Base-by-base conservation (phyloP, 2,113 vertebrate genomes). In the Carassius carassius region DNA sequence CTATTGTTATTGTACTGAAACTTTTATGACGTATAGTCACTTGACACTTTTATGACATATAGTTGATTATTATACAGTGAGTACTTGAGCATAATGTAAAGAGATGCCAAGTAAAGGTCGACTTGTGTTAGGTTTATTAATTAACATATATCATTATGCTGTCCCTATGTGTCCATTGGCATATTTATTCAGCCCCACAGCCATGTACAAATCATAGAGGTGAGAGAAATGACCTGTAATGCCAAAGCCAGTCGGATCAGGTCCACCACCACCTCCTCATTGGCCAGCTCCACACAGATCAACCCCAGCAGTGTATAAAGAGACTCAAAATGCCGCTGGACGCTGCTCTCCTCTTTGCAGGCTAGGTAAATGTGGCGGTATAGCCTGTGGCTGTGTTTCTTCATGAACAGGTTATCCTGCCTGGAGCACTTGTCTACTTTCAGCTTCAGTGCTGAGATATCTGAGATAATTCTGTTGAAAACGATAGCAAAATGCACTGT, bases 331-430 rank as follows among this genome's bases (percentile, higher is more conserved):
- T 97, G 97, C 41, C 90, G 81, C 87, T 89, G 92, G 13, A 85
- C 19, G 19, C 96, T 97, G n/a, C 89, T 94, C 62, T 96, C 95
- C 90, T 96, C 96, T 87, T 95, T 96, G 44, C 95, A 96, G 72
- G 94, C 94, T 90, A 97, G 91, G 91, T 94, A 98, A 88, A 97
- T 95, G 87, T 98, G 96, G 1, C 96, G 90, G 90, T 96, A 98
- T 35, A 98, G 95, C 82, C 95, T 96, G 90, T 97, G 96, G 7
- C 95, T 94, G 0, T 98, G 96, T 96, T 97, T 98, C 92, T 97
- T 98, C 94, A 97, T 97, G 93, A 98, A 98, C 88, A 98, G 91
- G 0, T 93, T 95, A 88, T 98, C 97, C 78, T 97, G 97, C 3
- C 96, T 92, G 0, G 96, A 97, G 87, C 96, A 96, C 37, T 95